Evolutionary conservation across 2,113 vertebrate species (phyloP).

Genomic region (Myotis davidii): DNA sequence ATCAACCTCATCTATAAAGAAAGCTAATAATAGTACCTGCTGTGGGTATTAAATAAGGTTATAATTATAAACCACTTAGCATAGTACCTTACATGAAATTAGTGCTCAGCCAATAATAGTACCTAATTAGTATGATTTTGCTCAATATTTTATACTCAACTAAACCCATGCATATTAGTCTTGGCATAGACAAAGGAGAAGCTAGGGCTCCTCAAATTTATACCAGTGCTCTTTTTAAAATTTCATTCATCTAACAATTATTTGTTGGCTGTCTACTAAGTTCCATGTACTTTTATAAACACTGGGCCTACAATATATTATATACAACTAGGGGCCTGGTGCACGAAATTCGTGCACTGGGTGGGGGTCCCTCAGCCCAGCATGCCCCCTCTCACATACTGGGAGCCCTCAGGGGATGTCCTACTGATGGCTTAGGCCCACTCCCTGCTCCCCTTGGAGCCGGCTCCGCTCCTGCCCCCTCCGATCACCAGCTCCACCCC

Average conservation of each 20-base stretch:
- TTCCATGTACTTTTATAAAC: constrained; percentile 8
- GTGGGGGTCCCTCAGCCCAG: no score
- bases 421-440: no score
- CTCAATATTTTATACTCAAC: not conserved
- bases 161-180: not conserved
- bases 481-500: no score
- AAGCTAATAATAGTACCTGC: not conserved
- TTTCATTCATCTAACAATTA: constrained; percentile 19
- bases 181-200: not conserved
- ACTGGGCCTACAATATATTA: not conserved
- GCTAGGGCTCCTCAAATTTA: not conserved
- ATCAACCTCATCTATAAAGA: not conserved
- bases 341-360: no score
- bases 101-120: not conserved
- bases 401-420: no score
- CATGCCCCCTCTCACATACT: no score
- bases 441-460: no score
- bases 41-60: constrained; percentile 2
- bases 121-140: not conserved
- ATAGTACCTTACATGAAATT: not conserved
- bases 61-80: not conserved
- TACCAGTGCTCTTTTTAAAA: not conserved
- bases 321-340: not conserved
- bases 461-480: no score
- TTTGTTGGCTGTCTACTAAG: not conserved